Conservation (phyloP, 2,888 invertebrate species). For the Thysanoteuthis rhombus region DNA sequence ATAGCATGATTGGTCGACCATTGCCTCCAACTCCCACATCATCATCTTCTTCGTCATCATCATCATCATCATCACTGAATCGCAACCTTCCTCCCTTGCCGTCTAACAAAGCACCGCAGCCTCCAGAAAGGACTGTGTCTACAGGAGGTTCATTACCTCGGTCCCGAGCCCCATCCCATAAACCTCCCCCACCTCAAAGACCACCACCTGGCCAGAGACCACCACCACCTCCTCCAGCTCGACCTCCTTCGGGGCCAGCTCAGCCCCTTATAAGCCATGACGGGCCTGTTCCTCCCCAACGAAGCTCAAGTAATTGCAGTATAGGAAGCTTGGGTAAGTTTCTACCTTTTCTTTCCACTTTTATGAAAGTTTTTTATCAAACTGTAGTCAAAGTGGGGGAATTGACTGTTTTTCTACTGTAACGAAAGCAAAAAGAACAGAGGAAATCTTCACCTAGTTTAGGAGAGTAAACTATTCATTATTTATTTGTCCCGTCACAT, state of each 20-base stretch:
- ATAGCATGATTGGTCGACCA: constrained; percentile 17
- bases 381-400: too few relatives aligned
- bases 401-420: too few relatives aligned
- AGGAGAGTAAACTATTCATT: too few relatives aligned
- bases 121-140: constrained; percentile 12
- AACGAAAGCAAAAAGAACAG: too few relatives aligned
- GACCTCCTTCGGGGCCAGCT: constrained; percentile 41
- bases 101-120: background rate
- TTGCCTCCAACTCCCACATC: constrained; percentile 27
- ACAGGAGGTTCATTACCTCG: constrained; percentile 12
- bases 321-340: background rate
- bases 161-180: background rate
- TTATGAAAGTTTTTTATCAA: background rate
- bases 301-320: background rate
- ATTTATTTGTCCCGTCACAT: too few relatives aligned
- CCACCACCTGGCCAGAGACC: constrained; percentile 37
- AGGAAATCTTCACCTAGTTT: too few relatives aligned
- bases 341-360: background rate
- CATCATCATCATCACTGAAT: background rate
- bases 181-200: background rate
- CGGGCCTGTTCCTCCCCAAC: background rate
- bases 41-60: background rate
- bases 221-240: constrained; percentile 54
- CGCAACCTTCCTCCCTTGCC: background rate
- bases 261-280: background rate